Base-by-base conservation (phyloP, 2,113 vertebrate species). In the Gadus chalcogrammus region DNA sequence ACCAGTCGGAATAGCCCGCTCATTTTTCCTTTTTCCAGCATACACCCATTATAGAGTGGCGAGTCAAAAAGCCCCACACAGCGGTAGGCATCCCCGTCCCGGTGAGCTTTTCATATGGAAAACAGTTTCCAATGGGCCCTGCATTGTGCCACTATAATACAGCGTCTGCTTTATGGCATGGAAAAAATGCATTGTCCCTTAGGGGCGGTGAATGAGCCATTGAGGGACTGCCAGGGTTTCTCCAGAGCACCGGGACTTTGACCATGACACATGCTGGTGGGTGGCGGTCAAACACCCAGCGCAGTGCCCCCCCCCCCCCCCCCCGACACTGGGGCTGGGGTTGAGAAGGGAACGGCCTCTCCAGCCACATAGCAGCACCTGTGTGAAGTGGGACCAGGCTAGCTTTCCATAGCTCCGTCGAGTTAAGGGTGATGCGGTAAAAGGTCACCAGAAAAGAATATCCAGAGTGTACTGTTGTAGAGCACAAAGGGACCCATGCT, bases 151-250 rank as follows among this genome's bases (percentile, higher is more conserved):
- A 72, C 73, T 64, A 83, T 84, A 84, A 90, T 83, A 87, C 84
- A 91, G 90, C 85, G 85, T 92, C 89, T 91, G 89, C 88, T 91
- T 92, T 90, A 91, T 27, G 58, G 88, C 77, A 91, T 72, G 84
- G 86, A 88, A 83, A 89, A 91, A 90, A 85, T 85, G 88, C 82
- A 88, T 91, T 91, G 90, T 91, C 81, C 88, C 82, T 59, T 11
- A 80, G 77, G 48, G 61, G 79, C 74, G 76, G 77, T 91, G 90
- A 92, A 88, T 84, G 87, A 82, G 74, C 82, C 80, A 75, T 81
- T 86, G 81, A 89, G 87, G 85, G 71, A 72, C 84, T 65, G 71
- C 72, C 81, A 82, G 76, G 76, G 84, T 72, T 76, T 84, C 79
- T 76, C 70, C 53, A 72, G 79, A 76, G 72, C 78, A 72, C 75